Conservation (phyloP, 2,888 invertebrate genomes). For the Sylvicola fuscatus region DNA sequence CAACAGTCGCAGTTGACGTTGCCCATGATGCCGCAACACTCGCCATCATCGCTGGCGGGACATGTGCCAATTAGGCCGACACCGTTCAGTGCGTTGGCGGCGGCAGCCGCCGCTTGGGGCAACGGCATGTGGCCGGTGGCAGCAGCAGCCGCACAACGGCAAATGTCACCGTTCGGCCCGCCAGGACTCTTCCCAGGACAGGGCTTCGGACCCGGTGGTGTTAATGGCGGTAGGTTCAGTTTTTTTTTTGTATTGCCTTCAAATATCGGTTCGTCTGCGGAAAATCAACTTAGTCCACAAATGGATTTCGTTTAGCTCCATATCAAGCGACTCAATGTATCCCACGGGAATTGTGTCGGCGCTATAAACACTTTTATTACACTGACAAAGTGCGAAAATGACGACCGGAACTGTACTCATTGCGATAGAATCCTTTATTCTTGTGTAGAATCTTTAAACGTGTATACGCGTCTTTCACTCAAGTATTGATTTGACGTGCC, state of each 20-base stretch:
- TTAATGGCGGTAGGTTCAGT: constrained; percentile 27
- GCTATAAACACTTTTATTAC: no score
- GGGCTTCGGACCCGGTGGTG: constrained; percentile 28
- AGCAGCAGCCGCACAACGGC: constrained; percentile 28
- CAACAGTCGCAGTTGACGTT: constrained; percentile 11
- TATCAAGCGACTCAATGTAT: no score
- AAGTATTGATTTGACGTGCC: no score
- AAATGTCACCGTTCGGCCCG: constrained; percentile 35
- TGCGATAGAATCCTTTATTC: no score
- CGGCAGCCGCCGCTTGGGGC: constrained; percentile 46
- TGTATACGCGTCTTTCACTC: no score
- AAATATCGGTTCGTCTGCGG: no score
- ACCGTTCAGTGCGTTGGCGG: constrained; percentile 51
- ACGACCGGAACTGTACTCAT: no score
- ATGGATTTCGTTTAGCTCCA: no score
- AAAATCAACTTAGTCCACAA: no score
- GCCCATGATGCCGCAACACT: constrained; percentile 11
- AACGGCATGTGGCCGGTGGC: constrained; percentile 36
- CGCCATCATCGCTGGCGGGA: constrained; percentile 22
- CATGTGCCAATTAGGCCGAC: constrained; percentile 53
- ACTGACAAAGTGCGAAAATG: no score
- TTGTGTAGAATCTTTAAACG: no score
- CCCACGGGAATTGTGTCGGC: no score
- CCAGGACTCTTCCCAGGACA: constrained; percentile 47
- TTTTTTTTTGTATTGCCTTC: constrained; percentile 2